Base-by-base conservation (phyloP, 37 sponge, comb jelly and placozoan species). In the Theonella swinhoei region DNA sequence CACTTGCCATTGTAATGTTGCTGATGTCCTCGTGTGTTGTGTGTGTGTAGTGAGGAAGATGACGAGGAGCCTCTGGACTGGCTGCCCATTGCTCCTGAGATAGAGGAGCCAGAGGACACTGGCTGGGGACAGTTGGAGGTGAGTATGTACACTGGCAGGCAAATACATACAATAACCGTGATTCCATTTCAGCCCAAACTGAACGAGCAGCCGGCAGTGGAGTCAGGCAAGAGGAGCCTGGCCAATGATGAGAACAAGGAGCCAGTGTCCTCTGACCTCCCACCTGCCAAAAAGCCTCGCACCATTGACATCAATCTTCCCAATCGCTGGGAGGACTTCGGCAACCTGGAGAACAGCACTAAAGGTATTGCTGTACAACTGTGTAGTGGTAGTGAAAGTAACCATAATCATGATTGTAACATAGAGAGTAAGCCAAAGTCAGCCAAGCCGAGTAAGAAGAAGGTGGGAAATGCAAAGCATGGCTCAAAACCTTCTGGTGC, bases 91-190 rank as follows among this genome's bases (percentile, higher is more conserved):
- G 94, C 96, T 58, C 98, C 98, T 22, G 98, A 98, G 70, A 89
- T 98, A 9, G 96, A 98, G 25, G 98, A 98, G 42, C 98, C 98
- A 28, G 98, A 98, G 75, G 98, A 98, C 39, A 88, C 91, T 9
- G 96, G 94, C 23, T 95, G 95, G 96, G 98, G 96, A 31, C 96
- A 96, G 75, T 78, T 96, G n/a, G 96, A 96, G 90, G 94, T 90
- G 4, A 77, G 90, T 75, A 36, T 36, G 68, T 2, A 32, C 20
- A 42, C 29, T 75, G 29, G 47, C 54, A 47, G 9, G 35, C 54
- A 58, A 4, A 28, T 2, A 42, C 1, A 5, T 1, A 24, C 33
- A 31, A 1, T 23, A 31, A 31, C 35, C 34, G 23, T 33, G 71
- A 4, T 1, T 31, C 23, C 23, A 35, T n/a, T 74, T 4, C 59